Conservation (phyloP, 2,113 vertebrate species). For the Lampris megalopsis region DNA sequence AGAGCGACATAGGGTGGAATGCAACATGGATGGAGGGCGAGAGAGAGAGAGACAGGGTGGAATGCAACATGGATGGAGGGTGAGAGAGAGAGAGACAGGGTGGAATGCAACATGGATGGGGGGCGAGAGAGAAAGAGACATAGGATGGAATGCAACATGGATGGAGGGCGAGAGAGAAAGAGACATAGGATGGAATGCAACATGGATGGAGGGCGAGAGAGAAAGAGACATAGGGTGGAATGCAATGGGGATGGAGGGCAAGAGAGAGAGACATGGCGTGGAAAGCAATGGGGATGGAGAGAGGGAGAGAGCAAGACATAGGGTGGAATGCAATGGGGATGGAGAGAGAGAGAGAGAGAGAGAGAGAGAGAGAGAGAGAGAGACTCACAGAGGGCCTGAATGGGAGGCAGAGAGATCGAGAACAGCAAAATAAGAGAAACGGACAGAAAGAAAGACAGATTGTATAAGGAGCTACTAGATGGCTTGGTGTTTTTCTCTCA, state of each 20-base stretch:
- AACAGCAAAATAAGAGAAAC: too few species aligned
- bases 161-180: slow-evolving; percentile 12
- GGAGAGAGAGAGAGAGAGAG: not conserved
- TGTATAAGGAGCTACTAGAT: too few species aligned
- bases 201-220: slow-evolving; percentile 39
- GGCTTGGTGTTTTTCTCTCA: too few species aligned
- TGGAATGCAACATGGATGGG: not conserved
- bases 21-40: slow-evolving; percentile 41
- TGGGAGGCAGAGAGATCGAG: not conserved
- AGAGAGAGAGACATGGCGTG: slow-evolving; percentile 43
- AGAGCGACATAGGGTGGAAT: not conserved
- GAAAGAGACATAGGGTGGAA: not conserved
- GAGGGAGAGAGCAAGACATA: slow-evolving; percentile 22
- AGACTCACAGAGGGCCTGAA: too few species aligned
- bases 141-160: too few species aligned
- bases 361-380: not conserved
- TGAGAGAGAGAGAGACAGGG: slow-evolving; percentile 18
- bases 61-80: slow-evolving; percentile 34
- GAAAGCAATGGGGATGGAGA: not conserved
- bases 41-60: slow-evolving; percentile 5
- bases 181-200: not conserved
- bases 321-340: not conserved
- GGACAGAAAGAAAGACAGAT: too few species aligned
- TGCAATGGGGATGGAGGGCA: not conserved
- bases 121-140: slow-evolving; percentile 38